phyloP scores from a whole-genome alignment of 2,888 invertebrate species.

The Acronicta alni region DNA sequence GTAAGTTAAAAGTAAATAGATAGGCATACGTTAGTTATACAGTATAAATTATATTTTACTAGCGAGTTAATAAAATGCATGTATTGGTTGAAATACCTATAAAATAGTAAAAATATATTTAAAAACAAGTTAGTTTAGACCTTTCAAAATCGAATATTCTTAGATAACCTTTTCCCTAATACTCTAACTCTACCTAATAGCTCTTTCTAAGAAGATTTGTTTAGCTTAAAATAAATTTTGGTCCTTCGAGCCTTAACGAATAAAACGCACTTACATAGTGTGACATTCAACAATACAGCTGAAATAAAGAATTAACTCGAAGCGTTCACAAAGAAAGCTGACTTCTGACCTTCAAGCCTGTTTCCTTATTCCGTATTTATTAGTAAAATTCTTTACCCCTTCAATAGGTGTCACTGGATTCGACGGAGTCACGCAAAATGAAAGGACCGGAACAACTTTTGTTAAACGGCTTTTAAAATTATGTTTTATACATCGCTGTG shows the following conservation, averaged over 20 bases:
- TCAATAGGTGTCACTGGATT: slow-evolving; percentile 56
- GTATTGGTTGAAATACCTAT: no score
- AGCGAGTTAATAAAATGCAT: no score
- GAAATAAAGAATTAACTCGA: slow-evolving; percentile 28
- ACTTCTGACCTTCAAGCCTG: slow-evolving; percentile 31
- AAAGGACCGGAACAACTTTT: slow-evolving; percentile 43
- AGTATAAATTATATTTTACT: no score
- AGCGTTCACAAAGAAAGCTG: slow-evolving; percentile 27
- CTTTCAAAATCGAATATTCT: no score
- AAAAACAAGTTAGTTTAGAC: no score
- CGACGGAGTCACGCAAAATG: slow-evolving; percentile 50
- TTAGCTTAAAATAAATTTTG: neutral
- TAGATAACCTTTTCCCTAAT: no score
- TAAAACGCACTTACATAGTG: slow-evolving; percentile 7
- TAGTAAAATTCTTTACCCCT: slow-evolving; percentile 46
- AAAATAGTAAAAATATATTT: no score
- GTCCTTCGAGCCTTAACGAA: slow-evolving; percentile 3
- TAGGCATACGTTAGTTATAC: neutral
- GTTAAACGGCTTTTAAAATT: slow-evolving; percentile 44
- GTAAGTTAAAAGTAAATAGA: no score
- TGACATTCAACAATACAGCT: slow-evolving; percentile 21
- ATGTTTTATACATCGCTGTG: slow-evolving; percentile 25
- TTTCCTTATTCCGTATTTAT: slow-evolving; percentile 49
- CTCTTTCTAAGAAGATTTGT: no score
- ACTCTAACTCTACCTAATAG: no score